A percentile compares a stretch with the other conserved stretches of the same genome.
Conservation (phyloP, 2,888 invertebrate genomes). For the Epirrhoe alternata region DNA sequence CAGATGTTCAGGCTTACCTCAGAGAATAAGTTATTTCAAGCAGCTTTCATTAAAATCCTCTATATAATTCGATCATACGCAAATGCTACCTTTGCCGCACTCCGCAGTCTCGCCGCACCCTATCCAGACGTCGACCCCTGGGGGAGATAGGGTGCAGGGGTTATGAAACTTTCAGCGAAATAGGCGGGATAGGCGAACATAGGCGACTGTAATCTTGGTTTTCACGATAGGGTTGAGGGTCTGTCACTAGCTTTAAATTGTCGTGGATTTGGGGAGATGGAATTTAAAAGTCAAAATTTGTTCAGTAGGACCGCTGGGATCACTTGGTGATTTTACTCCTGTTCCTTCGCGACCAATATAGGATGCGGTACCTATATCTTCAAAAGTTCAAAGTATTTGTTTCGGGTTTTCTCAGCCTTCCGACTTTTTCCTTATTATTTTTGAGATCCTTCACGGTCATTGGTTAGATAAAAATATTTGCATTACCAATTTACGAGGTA, state of each 20-base stretch:
- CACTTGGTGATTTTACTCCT: too few relatives aligned
- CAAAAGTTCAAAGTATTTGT: too few relatives aligned
- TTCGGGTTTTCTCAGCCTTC: too few relatives aligned
- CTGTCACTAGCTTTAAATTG: conserved; percentile 17
- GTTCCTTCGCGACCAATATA: too few relatives aligned
- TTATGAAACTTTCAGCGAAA: conserved; percentile 69
- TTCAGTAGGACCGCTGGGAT: too few relatives aligned
- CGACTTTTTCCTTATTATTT: too few relatives aligned
- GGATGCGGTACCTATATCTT: too few relatives aligned
- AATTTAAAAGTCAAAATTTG: too few relatives aligned
- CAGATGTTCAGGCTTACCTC: background rate
- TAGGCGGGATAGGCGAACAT: conserved; percentile 53
- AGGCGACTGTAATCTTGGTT: conserved; percentile 54
- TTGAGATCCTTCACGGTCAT: too few relatives aligned
- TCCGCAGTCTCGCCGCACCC: conserved; percentile 47
- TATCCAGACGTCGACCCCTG: conserved; percentile 49
- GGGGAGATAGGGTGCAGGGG: conserved; percentile 50
- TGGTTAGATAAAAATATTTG: too few relatives aligned
- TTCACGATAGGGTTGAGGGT: conserved; percentile 16
- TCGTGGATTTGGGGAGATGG: background rate
- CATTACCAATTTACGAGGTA: background rate
- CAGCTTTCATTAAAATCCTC: conserved; percentile 21
- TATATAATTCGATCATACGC: conserved; percentile 38
- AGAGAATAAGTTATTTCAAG: background rate
- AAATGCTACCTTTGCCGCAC: conserved; percentile 45